Evolutionary conservation across 1,140 invertebrate genomes (phyloP).

Genomic region (Drosophila equinoxialis): DNA sequence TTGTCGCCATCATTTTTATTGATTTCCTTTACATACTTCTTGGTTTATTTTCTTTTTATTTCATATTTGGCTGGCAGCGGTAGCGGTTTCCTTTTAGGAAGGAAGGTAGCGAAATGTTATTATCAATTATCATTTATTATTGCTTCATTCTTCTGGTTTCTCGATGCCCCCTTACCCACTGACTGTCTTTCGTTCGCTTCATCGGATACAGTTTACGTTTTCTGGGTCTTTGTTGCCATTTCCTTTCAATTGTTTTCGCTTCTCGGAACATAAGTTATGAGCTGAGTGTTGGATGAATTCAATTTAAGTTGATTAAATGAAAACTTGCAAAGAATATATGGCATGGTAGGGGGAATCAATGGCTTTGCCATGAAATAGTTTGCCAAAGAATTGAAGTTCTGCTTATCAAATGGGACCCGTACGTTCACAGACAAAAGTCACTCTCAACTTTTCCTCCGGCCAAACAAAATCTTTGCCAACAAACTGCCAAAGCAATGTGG

Average conservation of each 20-base stretch:
- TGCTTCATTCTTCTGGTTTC: conserved; percentile 23
- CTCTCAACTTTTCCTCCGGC: conserved; percentile 10
- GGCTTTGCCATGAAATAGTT: neutral
- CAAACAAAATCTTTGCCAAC: conserved; percentile 17
- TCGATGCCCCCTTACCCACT: neutral
- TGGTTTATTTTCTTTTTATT: conserved; percentile 48
- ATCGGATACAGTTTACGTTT: conserved; percentile 36
- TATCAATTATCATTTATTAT: conserved; percentile 81
- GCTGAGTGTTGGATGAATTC: conserved; percentile 8
- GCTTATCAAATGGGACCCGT: neutral
- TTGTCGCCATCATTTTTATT: conserved; percentile 73
- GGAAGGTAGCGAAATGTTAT: conserved; percentile 76
- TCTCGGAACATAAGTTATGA: conserved; percentile 17
- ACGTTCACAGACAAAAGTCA: neutral
- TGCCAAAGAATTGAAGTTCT: neutral
- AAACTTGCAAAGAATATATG: conserved; percentile 11
- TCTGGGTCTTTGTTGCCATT: conserved; percentile 37
- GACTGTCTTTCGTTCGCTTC: conserved; percentile 20
- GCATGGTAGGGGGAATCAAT: neutral
- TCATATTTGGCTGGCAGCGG: conserved; percentile 19
- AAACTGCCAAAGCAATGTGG: conserved; percentile 15
- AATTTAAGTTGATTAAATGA: conserved; percentile 16
- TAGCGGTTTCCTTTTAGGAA: conserved; percentile 44
- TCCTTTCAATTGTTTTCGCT: conserved; percentile 19
- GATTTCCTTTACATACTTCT: conserved; percentile 68